Conservation (phyloP, 2,888 invertebrate species). For the Drosophila setosimentum region DNA sequence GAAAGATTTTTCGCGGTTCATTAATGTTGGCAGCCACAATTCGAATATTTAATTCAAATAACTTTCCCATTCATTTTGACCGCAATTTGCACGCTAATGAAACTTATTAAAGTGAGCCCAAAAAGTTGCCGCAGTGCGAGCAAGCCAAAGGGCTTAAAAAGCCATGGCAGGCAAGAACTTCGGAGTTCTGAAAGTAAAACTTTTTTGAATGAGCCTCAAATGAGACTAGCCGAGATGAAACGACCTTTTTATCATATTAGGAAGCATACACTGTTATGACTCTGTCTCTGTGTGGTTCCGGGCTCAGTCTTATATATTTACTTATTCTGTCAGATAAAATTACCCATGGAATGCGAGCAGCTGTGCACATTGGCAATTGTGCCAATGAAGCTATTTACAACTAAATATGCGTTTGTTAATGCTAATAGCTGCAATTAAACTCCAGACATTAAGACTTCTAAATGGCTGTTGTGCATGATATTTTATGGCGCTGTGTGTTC, state of each 20-base stretch:
- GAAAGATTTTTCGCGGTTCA: constrained; percentile 10
- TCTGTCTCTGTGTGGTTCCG: not conserved
- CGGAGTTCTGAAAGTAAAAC: constrained; percentile 34
- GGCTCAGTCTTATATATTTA: constrained; percentile 16
- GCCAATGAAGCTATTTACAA: constrained; percentile 53
- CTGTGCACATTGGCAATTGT: constrained; percentile 12
- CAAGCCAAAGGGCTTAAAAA: constrained; percentile 57
- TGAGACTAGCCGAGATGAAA: not conserved
- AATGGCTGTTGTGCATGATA: constrained; percentile 42
- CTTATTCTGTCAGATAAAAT: constrained; percentile 23
- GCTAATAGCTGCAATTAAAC: constrained; percentile 59
- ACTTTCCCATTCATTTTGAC: constrained; percentile 44
- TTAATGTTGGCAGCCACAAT: constrained; percentile 18
- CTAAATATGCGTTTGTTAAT: constrained; percentile 53
- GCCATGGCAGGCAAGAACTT: constrained; percentile 40
- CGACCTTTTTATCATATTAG: not conserved
- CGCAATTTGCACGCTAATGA: constrained; percentile 66
- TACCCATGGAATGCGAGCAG: constrained; percentile 6
- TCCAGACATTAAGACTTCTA: constrained; percentile 29
- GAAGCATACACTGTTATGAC: constrained; percentile 5
- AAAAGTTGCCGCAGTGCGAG: constrained; percentile 19
- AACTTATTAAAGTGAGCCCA: constrained; percentile 50
- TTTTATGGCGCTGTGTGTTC: constrained; percentile 50
- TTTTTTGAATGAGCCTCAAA: constrained; percentile 24
- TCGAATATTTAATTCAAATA: constrained; percentile 38